These are phyloP conservation scores for Microplitis deprimator DNA, from an alignment of 2,888 invertebrate genomes.

Conservation along the genomic window DNA sequence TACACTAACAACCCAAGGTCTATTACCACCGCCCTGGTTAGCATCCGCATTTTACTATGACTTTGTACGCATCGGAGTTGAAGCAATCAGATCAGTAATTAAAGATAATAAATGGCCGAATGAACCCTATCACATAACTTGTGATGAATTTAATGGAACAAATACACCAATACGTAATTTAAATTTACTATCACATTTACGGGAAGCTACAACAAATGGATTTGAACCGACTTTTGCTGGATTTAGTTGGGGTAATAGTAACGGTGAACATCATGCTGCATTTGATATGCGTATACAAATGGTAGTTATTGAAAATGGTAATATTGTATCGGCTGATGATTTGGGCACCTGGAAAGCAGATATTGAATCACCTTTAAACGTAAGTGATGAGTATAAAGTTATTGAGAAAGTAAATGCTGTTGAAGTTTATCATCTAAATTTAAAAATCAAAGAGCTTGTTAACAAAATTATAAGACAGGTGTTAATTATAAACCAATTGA, in stretches of 20 bases:
- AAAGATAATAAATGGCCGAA: slow-evolving; percentile 80
- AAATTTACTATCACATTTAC: slow-evolving; percentile 73
- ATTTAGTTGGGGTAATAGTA: slow-evolving; percentile 59
- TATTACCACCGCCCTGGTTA: slow-evolving; percentile 58
- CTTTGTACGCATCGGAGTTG: slow-evolving; percentile 70
- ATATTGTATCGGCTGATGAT: slow-evolving; percentile 79
- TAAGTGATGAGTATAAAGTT: slow-evolving; percentile 39
- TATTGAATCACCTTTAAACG: slow-evolving; percentile 78
- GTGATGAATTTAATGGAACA: slow-evolving; percentile 85
- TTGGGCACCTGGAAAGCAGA: slow-evolving; percentile 87
- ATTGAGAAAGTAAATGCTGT: slow-evolving; percentile 5
- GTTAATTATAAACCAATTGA: not conserved
- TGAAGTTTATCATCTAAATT: not conserved
- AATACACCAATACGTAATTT: slow-evolving; percentile 83
- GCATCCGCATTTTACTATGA: slow-evolving; percentile 88
- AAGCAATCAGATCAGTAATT: slow-evolving; percentile 64
- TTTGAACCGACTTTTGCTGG: slow-evolving; percentile 60
- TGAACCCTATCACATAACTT: slow-evolving; percentile 82
- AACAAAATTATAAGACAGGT: not conserved
- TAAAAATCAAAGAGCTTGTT: not conserved
- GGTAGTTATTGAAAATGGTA: slow-evolving; percentile 81
- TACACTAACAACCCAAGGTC: slow-evolving; percentile 54
- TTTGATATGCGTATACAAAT: slow-evolving; percentile 59
- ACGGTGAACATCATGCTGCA: slow-evolving; percentile 61
- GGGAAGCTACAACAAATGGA: slow-evolving; percentile 44